These are phyloP conservation scores for Piaya cayana DNA, from an alignment of 2,113 vertebrate genomes.

Conservation along the genomic window DNA sequence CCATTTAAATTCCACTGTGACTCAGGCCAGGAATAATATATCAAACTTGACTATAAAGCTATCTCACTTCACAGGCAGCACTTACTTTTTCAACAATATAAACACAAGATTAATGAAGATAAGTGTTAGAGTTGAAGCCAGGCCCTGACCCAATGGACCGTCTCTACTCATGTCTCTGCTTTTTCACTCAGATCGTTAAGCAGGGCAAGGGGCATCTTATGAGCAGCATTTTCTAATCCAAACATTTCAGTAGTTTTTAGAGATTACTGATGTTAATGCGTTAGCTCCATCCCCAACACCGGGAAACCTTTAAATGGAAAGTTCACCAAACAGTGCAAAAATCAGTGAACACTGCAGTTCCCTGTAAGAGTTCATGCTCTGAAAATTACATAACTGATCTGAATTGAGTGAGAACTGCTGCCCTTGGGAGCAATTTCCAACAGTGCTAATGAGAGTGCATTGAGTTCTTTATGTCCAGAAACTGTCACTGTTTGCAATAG, in stretches of 20 bases:
- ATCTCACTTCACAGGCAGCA: not conserved
- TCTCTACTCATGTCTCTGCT: not conserved
- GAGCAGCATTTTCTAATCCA: not conserved
- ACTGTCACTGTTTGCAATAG: not conserved
- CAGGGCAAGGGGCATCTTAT: not conserved
- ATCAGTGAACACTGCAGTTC: not conserved
- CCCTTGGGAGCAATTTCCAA: conserved; percentile 43
- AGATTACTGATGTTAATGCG: not conserved
- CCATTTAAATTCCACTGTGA: conserved; percentile 20
- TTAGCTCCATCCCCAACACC: not conserved
- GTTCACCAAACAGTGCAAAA: not conserved
- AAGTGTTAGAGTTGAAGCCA: not conserved
- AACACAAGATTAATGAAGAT: conserved; percentile 14
- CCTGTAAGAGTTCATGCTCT: not conserved
- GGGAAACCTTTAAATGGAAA: not conserved
- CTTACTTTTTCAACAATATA: not conserved
- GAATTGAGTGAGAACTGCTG: conserved; percentile 5
- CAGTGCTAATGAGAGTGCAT: not conserved
- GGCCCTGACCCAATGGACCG: not conserved
- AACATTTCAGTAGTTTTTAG: not conserved
- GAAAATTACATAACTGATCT: conserved; percentile 34
- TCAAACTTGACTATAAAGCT: not conserved
- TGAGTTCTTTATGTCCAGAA: conserved; percentile 23
- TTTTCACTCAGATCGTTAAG: not conserved
- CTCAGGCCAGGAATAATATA: not conserved